phyloP scores from a whole-genome alignment of 2,113 vertebrate genomes.

The Brachionichthys hirsutus region DNA sequence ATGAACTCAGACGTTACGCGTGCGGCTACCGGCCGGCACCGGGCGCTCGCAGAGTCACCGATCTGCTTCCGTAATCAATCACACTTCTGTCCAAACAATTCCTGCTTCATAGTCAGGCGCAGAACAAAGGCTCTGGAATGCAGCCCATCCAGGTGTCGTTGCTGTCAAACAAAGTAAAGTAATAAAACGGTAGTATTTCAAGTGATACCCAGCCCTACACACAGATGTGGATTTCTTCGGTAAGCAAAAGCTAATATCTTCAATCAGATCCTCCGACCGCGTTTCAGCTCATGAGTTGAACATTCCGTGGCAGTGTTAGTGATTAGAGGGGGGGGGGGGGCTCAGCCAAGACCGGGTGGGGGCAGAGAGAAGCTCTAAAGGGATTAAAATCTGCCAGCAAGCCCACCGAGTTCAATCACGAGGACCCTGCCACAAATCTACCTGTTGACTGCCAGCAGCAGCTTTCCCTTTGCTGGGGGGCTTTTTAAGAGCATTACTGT shows the following conservation, averaged over 20 bases:
- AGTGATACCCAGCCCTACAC: too few relatives aligned
- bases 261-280: background rate
- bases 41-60: too few relatives aligned
- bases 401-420: slow-evolving; percentile 17
- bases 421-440: slow-evolving; percentile 60
- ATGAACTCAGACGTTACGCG: too few relatives aligned
- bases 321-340: slow-evolving; percentile 19
- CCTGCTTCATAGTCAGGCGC: too few relatives aligned
- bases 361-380: slow-evolving; percentile 17
- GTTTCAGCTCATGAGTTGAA: background rate
- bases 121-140: too few relatives aligned
- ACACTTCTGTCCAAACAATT: too few relatives aligned
- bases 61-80: too few relatives aligned
- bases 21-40: too few relatives aligned
- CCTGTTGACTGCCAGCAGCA: slow-evolving; percentile 77
- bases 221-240: too few relatives aligned
- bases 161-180: too few relatives aligned
- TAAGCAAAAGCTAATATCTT: background rate
- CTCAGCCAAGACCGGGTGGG: slow-evolving; percentile 3
- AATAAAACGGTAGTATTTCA: too few relatives aligned
- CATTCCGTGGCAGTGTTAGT: slow-evolving; percentile 28
- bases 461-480: slow-evolving; percentile 75
- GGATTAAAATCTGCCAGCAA: slow-evolving; percentile 22
- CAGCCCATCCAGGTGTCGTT: too few relatives aligned
- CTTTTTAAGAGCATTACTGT: slow-evolving; percentile 80